Base-by-base conservation (phyloP, 1,140 invertebrate genomes). In the Formica selysi region DNA sequence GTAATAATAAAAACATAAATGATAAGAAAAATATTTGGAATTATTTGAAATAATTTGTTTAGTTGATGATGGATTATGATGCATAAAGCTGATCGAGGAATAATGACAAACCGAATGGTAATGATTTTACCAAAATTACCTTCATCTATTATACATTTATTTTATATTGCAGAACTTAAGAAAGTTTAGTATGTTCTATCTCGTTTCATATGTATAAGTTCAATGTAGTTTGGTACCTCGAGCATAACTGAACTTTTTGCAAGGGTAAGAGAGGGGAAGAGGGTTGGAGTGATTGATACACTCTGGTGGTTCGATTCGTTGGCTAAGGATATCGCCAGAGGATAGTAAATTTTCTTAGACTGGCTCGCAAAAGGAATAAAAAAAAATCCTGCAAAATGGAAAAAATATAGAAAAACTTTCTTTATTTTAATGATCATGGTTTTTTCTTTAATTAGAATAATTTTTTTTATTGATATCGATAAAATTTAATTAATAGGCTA, bases 181-280 rank as follows among this genome's bases (percentile, higher is more conserved):
- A 22, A 73, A 74, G 13, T 54, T 32, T 19, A 48, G 13, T 81
- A 68, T 54, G 51, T 32, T 71, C 51, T n/a, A 22, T 3, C 13
- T n/a, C 41, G 65, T 83, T 89, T 86, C 87, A 78, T 89, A 86
- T 83, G 87, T 89, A 89, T 81, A 89, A 89, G 87, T 73, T 79
- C 22, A 22, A 74, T 80, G 74, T 62, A 76, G 73, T 85, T 74
- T 51, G 54, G 41, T 16, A 32, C 36, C 48, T 54, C 61, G 71
- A 68, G 48, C 68, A 36, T 73, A 64, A 62, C 26, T 48, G 44
- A 89, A 90, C 73, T 89, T 90, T 38, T 67, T 54, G 38, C n/a
- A 65, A 36, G 62, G 54, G 29, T 38, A 81, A 26, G 19, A 54
- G 51, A 41, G 54, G 13, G n/a, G 5, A 11, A 13, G 51, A 26